Evolutionary conservation across 2,113 vertebrate species (phyloP), one percentile per base, ranked within the genome.

Genomic region (Nesoenas mayeri): DNA sequence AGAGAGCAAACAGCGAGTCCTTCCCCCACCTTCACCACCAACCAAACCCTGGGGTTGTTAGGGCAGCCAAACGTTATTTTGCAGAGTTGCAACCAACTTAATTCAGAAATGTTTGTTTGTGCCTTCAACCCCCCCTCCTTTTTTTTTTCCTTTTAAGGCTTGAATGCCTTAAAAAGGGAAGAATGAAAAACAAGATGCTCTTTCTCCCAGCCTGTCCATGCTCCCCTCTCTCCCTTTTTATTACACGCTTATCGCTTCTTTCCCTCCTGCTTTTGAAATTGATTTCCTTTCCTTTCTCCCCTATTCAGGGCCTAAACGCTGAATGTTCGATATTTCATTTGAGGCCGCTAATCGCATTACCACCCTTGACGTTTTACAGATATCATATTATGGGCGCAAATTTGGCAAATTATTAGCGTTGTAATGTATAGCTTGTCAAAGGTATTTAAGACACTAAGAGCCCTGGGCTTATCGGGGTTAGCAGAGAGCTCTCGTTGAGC

Each of bases 241-340:
- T 98, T 98, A 98, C 97, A 97, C 75, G 98, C 98, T 98, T 98
- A 98, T 98, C 98, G 93, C 98, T 98, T 97, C 97, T 98, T 98
- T 97, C 97, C 98, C 98, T 98, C 97, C 97, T 98, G 98, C 98
- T 98, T 98, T 98, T 98, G 98, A 98, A 98, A 98, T 98, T 98
- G 98, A 98, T 98, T 98, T 98, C 98, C 98, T 98, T 98, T 98
- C 98, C 98, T 98, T 98, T 98, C 98, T 98, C 97, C 97, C 97
- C 98, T 98, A 98, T 98, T 98, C 98, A 98, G 97, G 96, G 98
- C 98, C 98, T 98, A 98, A 98, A 98, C 97, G 97, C 97, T 98
- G 98, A 98, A 98, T 98, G 98, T 98, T 99, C 98, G 98, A 98
- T 99, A 98, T 99, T 99, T 98, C 98, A 99, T 98, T 98, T 98